Evolutionary conservation across 2,888 invertebrate genomes (phyloP).

Genomic region (Campaea margaritaria): DNA sequence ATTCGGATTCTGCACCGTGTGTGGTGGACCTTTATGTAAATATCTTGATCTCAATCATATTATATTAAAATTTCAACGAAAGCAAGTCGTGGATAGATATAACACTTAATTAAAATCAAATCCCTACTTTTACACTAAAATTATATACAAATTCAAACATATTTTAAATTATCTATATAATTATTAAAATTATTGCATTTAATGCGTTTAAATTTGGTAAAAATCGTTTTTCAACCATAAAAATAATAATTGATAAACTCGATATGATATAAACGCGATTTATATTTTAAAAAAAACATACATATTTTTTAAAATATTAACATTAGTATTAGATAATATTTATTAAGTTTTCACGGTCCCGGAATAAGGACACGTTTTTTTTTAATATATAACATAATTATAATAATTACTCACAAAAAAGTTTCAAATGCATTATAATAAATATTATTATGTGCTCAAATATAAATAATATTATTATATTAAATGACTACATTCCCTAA

Average conservation of each 20-base stretch:
- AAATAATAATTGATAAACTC: constrained; percentile 26
- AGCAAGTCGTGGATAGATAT: constrained; percentile 7
- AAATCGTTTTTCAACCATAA: constrained; percentile 13
- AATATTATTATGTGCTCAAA: not conserved
- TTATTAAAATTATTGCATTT: constrained; percentile 69
- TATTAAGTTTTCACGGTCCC: not conserved
- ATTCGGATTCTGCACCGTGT: too few species aligned
- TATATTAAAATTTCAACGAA: constrained; percentile 5
- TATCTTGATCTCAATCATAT: constrained; percentile 16
- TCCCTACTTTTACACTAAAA: constrained; percentile 45
- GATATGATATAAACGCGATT: constrained; percentile 24
- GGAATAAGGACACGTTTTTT: not conserved
- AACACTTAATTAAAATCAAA: constrained; percentile 8
- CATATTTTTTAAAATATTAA: too few species aligned
- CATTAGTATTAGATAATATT: too few species aligned
- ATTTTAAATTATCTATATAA: constrained; percentile 49
- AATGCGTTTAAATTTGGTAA: constrained; percentile 56
- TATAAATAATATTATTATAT: not conserved
- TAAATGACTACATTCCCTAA: not conserved
- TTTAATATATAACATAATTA: not conserved
- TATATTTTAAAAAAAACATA: constrained; percentile 3
- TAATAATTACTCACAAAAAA: too few species aligned
- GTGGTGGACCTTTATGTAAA: too few species aligned
- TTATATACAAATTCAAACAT: constrained; percentile 58
- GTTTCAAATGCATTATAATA: not conserved